Percentiles rank a stretch among this genome's conserved stretches.
Evolutionary conservation across 2,888 invertebrate species (phyloP).

Genomic region (Dinocampus coccinellae): DNA sequence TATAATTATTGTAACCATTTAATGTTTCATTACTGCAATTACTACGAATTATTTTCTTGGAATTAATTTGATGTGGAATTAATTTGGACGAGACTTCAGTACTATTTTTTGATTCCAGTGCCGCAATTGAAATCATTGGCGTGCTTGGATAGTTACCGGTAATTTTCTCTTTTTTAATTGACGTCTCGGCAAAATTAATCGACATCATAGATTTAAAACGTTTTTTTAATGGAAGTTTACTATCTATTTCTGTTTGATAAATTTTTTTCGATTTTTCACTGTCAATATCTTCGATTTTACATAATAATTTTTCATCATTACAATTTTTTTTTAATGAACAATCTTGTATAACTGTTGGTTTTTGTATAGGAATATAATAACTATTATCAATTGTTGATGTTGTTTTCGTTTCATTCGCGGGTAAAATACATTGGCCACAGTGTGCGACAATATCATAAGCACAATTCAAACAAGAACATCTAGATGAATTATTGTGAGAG

Average conservation of each 20-base stretch:
- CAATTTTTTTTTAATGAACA: constrained; percentile 28
- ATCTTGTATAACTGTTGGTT: constrained; percentile 53
- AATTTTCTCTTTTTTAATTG: constrained; percentile 13
- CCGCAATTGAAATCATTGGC: constrained; percentile 62
- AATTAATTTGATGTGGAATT: constrained; percentile 20
- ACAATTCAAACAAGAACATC: constrained; percentile 56
- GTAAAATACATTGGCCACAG: constrained; percentile 58
- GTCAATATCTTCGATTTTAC: constrained; percentile 52
- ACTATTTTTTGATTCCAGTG: constrained; percentile 47
- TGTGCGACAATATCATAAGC: constrained; percentile 57
- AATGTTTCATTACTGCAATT: constrained; percentile 52
- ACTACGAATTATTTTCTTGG: constrained; percentile 48
- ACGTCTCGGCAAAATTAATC: constrained; percentile 46
- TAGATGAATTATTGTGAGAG: constrained; percentile 47
- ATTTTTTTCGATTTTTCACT: constrained; percentile 48
- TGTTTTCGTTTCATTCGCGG: constrained; percentile 49
- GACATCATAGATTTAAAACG: constrained; percentile 59
- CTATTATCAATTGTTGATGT: constrained; percentile 54
- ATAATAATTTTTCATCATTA: constrained; percentile 52
- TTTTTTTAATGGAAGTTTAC: constrained; percentile 63
- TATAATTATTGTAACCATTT: constrained; percentile 43
- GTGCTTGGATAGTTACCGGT: constrained; percentile 48
- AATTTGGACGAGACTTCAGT: constrained; percentile 14
- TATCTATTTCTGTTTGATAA: constrained; percentile 51
- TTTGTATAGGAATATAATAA: constrained; percentile 56